Evolutionary conservation across 2,888 invertebrate genomes (phyloP).

Genomic region (Hipparchia semele): DNA sequence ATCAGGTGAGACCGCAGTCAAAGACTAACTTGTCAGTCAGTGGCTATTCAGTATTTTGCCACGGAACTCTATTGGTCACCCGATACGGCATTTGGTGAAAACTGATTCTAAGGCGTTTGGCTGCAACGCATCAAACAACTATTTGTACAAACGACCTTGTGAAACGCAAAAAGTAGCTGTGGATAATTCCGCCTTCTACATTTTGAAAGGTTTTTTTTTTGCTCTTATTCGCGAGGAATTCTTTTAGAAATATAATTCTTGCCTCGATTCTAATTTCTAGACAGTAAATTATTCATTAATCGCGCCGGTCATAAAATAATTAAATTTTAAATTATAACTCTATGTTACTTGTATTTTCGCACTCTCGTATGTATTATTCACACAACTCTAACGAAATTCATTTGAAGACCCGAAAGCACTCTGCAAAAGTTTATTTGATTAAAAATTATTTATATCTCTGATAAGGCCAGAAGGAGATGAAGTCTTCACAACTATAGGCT

Average conservation of each 20-base stretch:
- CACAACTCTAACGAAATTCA: too few species aligned
- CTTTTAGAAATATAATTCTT: constrained; percentile 8
- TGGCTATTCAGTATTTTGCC: too few species aligned
- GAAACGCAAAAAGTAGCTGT: constrained; percentile 14
- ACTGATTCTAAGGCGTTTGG: constrained; percentile 1
- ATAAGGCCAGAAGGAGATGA: too few species aligned
- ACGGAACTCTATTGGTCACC: background rate
- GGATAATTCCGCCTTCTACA: constrained; percentile 14
- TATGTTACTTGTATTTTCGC: too few species aligned
- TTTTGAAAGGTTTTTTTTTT: constrained; percentile 22
- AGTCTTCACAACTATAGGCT: too few species aligned
- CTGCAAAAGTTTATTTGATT: too few species aligned
- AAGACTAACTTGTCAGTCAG: too few species aligned
- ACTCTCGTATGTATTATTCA: too few species aligned
- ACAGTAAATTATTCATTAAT: background rate
- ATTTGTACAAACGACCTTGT: constrained; percentile 24
- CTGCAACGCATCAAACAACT: constrained; percentile 20
- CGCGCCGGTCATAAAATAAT: background rate
- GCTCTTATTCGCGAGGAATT: constrained; percentile 4
- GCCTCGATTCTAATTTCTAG: constrained; percentile 1
- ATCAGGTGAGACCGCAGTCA: too few species aligned
- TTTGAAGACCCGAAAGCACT: too few species aligned
- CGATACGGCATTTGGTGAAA: constrained; percentile 9
- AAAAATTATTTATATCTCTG: too few species aligned
- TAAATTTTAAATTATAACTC: background rate